These are phyloP conservation scores for Varanus salvator DNA, from an alignment of 2,113 vertebrate genomes.

Conservation along the genomic window DNA sequence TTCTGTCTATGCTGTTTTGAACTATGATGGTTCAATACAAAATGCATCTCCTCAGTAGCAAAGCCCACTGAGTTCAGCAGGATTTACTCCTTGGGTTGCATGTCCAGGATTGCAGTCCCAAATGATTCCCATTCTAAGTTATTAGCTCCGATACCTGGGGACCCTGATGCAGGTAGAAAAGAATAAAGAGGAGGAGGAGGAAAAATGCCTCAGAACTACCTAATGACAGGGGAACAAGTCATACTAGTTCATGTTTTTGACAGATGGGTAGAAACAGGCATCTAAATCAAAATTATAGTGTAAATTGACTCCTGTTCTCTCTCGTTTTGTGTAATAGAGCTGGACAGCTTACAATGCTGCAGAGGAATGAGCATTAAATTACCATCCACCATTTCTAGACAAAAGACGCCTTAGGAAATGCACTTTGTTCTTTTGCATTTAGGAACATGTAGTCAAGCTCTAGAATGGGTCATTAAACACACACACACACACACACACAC, in stretches of 20 bases:
- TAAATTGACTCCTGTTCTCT: slow-evolving; percentile 11
- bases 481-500: too few relatives aligned
- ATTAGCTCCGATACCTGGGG: too few relatives aligned
- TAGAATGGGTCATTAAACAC: not conserved
- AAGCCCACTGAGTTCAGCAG: too few relatives aligned
- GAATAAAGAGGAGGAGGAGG: not conserved
- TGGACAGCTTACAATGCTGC: not conserved
- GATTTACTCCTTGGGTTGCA: too few relatives aligned
- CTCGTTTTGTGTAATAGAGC: not conserved
- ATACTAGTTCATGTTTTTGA: slow-evolving; percentile 14
- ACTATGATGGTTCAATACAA: not conserved
- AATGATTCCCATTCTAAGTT: too few relatives aligned
- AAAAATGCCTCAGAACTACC: slow-evolving; percentile 25
- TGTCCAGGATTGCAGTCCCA: too few relatives aligned
- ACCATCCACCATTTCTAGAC: not conserved
- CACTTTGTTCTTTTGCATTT: slow-evolving; percentile 8
- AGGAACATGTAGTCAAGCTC: not conserved
- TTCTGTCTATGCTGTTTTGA: too few relatives aligned
- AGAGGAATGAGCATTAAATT: not conserved
- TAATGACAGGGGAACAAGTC: not conserved
- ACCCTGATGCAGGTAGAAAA: not conserved
- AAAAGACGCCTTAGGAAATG: not conserved
- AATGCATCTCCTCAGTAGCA: too few relatives aligned
- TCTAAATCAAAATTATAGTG: not conserved
- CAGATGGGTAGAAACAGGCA: not conserved